Evolutionary conservation across 2,113 vertebrate genomes (phyloP).

Genomic region (Dicrurus megarhynchus): DNA sequence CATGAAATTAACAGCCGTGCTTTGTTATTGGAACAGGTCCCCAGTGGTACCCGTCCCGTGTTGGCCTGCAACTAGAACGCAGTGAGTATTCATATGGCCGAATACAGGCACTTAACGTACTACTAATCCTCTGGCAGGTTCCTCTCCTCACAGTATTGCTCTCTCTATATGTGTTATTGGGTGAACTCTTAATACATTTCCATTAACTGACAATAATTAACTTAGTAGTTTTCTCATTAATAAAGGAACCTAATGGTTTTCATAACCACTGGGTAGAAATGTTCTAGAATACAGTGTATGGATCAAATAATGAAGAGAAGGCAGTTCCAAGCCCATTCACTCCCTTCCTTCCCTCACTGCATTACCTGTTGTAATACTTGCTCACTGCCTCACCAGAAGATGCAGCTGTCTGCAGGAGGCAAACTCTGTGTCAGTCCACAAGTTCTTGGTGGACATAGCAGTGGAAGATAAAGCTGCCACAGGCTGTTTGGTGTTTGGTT

Average conservation of each 20-base stretch:
- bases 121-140: background rate
- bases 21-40: conserved; percentile 70
- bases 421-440: background rate
- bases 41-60: conserved; percentile 75
- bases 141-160: background rate
- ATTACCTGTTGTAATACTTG: background rate
- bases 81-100: conserved; percentile 64
- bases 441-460: background rate
- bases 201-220: background rate
- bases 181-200: background rate
- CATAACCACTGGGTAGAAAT: background rate
- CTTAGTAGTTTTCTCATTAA: background rate
- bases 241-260: background rate
- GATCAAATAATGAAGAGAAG: background rate
- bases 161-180: accelerated
- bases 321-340: background rate
- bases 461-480: background rate
- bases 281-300: background rate
- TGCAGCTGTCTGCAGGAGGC: background rate
- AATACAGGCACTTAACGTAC: background rate
- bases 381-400: background rate
- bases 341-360: background rate
- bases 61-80: conserved; percentile 74
- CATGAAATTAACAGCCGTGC: background rate
- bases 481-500: background rate